Percentiles rank a stretch among this genome's conserved stretches.
Conservation (phyloP, 2,888 invertebrate species). For the Epiblema foenella region DNA sequence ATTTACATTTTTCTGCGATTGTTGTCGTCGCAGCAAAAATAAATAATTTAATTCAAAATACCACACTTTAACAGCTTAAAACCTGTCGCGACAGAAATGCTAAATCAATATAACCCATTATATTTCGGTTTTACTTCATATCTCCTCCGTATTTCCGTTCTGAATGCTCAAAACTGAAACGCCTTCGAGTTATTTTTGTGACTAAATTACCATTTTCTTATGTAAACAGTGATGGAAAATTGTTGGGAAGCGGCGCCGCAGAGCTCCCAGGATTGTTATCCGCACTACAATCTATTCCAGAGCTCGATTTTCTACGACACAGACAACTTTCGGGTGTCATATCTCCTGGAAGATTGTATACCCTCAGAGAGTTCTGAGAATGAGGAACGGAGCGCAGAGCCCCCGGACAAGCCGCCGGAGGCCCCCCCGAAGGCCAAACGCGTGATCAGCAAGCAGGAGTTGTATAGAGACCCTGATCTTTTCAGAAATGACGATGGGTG, state of each 20-base stretch:
- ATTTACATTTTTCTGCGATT: conserved; percentile 37
- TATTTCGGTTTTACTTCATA: conserved; percentile 20
- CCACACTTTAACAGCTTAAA: conserved; percentile 10
- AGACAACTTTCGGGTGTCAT: conserved; percentile 53
- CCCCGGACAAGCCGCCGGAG: conserved; percentile 23
- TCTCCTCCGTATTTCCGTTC: conserved; percentile 1
- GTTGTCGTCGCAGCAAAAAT: conserved; percentile 42
- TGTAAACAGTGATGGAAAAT: conserved; percentile 53
- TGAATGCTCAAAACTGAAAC: conserved; percentile 5
- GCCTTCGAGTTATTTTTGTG: conserved; percentile 38
- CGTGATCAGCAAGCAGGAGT: conserved; percentile 19
- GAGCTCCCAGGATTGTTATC: conserved; percentile 47
- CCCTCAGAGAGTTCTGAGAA: conserved; percentile 43
- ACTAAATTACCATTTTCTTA: conserved; percentile 39
- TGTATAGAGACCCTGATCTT: conserved; percentile 27
- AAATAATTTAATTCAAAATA: conserved; percentile 41
- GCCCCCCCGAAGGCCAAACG: conserved; percentile 1
- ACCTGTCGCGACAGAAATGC: background rate
- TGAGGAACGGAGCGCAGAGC: conserved; percentile 37
- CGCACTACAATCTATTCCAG: conserved; percentile 57
- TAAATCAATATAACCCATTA: background rate
- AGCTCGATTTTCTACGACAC: conserved; percentile 57
- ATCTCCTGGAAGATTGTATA: conserved; percentile 46
- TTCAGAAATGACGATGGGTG: conserved; percentile 14
- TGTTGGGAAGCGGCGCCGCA: conserved; percentile 49